phyloP scores from a whole-genome alignment of 2,888 invertebrate genomes.

The Maniola hyperantus region DNA sequence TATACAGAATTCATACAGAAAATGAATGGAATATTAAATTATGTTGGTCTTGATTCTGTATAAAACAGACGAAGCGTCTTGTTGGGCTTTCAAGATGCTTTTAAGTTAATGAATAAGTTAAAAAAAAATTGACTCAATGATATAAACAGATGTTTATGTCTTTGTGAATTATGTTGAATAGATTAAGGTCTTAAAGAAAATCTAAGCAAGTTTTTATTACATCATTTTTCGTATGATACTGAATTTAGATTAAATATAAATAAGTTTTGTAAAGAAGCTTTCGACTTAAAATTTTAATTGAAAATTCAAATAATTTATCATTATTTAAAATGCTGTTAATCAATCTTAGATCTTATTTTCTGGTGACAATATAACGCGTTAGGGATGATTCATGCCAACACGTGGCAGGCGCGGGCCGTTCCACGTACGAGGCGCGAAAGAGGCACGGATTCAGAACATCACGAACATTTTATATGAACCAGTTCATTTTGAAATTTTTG shows the following conservation, averaged over 20 bases:
- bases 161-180: conserved; percentile 23
- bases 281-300: not conserved
- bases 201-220: not conserved
- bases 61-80: conserved; percentile 79
- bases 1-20: conserved; percentile 75
- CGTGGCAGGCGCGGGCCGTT: no score
- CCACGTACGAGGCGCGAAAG: no score
- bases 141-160: conserved; percentile 34
- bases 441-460: no score
- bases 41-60: conserved; percentile 75
- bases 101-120: conserved; percentile 79
- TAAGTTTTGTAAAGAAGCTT: not conserved
- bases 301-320: not conserved
- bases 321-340: not conserved
- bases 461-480: no score
- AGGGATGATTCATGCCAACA: no score
- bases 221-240: not conserved
- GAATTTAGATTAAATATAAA: not conserved
- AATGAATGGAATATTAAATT: conserved; percentile 81
- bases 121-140: conserved; percentile 70
- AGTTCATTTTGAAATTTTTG: no score
- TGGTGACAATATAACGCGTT: not conserved
- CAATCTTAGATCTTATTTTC: not conserved
- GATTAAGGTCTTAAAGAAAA: conserved; percentile 3
- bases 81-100: conserved; percentile 80